These are phyloP conservation scores for Lepus oiostolus DNA, from an alignment of 2,797 vertebrate genomes.

Conservation along the genomic window DNA sequence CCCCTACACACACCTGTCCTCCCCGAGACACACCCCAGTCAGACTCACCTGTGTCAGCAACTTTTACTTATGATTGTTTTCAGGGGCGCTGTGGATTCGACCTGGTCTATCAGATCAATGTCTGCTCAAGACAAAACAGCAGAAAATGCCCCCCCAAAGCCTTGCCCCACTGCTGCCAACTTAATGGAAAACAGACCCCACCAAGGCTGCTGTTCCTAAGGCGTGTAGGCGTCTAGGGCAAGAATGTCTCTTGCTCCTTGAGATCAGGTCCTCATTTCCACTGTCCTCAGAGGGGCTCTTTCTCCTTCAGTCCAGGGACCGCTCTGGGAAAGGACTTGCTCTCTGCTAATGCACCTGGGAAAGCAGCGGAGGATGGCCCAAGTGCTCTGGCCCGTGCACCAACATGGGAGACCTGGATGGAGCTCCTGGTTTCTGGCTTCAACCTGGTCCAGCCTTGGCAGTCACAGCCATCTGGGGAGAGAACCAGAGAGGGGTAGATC, in stretches of 20 bases:
- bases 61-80: neutral
- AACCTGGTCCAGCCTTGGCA: too few relatives aligned
- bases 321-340: neutral
- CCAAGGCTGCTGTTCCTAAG: neutral
- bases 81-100: neutral
- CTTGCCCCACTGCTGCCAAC: neutral
- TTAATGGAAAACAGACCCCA: neutral
- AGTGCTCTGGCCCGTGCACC: too few relatives aligned
- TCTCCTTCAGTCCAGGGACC: neutral
- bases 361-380: too few relatives aligned
- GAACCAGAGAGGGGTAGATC: too few relatives aligned
- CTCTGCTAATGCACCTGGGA: too few relatives aligned
- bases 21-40: neutral
- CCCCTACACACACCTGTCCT: neutral
- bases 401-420: too few relatives aligned
- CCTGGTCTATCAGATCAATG: neutral
- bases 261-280: neutral
- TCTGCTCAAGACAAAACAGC: neutral
- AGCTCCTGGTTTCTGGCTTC: too few relatives aligned
- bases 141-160: neutral
- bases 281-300: neutral
- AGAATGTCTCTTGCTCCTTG: neutral
- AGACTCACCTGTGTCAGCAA: neutral
- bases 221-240: rapidly evolving
- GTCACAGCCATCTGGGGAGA: too few relatives aligned